phyloP scores from a whole-genome alignment of 2,797 vertebrate species.

The Thunnus albacares region DNA sequence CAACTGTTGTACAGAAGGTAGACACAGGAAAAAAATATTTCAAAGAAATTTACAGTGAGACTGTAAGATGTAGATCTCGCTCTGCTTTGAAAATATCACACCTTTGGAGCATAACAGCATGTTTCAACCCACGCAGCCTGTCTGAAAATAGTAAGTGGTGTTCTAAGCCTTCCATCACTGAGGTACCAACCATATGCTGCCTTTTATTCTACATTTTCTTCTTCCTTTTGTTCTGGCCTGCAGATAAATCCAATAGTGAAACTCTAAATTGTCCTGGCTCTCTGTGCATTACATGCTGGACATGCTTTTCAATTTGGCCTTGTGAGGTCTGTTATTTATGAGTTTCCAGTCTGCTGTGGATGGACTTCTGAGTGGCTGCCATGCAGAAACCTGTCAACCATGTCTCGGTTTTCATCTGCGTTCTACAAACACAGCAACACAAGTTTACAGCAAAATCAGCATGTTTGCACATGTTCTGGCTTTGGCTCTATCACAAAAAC shows the following conservation, averaged over 20 bases:
- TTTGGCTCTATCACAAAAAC: conserved; percentile 65
- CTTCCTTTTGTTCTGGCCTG: conserved; percentile 48
- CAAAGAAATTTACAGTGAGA: conserved; percentile 72
- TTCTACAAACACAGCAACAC: conserved; percentile 75
- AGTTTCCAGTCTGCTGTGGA: conserved; percentile 52
- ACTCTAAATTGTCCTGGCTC: conserved; percentile 41
- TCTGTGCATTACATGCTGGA: conserved; percentile 46
- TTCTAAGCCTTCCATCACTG: conserved; percentile 68
- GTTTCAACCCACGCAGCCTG: conserved; percentile 80
- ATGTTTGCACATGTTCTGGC: conserved; percentile 79
- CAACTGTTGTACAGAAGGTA: conserved; percentile 61
- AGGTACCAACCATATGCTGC: conserved; percentile 72
- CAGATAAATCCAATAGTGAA: conserved; percentile 53
- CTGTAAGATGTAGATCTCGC: conserved; percentile 64
- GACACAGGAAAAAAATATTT: conserved; percentile 50
- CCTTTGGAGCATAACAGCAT: conserved; percentile 81
- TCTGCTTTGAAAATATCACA: conserved; percentile 82
- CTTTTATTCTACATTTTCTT: conserved; percentile 58
- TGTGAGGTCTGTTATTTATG: conserved; percentile 66
- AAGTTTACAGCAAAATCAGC: conserved; percentile 79
- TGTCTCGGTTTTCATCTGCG: conserved; percentile 73
- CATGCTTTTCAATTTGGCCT: conserved; percentile 49
- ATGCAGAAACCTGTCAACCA: conserved; percentile 73
- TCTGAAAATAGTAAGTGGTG: conserved; percentile 80
- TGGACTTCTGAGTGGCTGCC: conserved; percentile 71